Percentiles rank a stretch among this genome's conserved stretches.
phyloP scores from a whole-genome alignment of 2,113 vertebrate genomes.

The Sceloporus undulatus region DNA sequence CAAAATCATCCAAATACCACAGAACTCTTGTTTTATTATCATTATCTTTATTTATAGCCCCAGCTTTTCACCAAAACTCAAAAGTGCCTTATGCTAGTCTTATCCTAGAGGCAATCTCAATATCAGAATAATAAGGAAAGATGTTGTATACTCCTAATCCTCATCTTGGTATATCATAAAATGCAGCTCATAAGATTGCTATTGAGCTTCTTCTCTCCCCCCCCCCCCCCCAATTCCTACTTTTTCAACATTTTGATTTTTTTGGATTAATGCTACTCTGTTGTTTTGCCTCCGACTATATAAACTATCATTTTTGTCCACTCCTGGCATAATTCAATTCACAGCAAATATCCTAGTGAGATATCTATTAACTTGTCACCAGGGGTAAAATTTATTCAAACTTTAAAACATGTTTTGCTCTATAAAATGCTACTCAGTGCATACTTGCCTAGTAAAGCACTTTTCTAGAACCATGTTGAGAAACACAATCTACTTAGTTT shows the following conservation, averaged over 20 bases:
- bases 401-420: constrained; percentile 63
- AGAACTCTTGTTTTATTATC: too few species aligned
- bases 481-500: constrained; percentile 52
- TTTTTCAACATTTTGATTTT: constrained; percentile 58
- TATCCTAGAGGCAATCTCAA: constrained; percentile 8
- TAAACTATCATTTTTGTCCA: constrained; percentile 58
- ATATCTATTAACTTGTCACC: constrained; percentile 75
- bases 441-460: constrained; percentile 55
- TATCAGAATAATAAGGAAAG: neutral
- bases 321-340: constrained; percentile 74
- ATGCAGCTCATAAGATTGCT: constrained; percentile 12
- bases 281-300: constrained; percentile 66
- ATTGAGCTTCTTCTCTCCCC: constrained; percentile 48
- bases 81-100: neutral
- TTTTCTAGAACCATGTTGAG: constrained; percentile 59
- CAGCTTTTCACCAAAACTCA: neutral
- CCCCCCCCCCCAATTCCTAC: neutral
- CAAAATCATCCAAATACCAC: too few species aligned
- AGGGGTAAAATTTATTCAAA: constrained; percentile 77
- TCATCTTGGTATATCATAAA: constrained; percentile 30
- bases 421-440: constrained; percentile 58
- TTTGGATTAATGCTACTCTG: constrained; percentile 37
- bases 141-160: neutral
- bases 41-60: too few species aligned
- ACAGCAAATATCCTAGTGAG: constrained; percentile 67